These are phyloP conservation scores for Malthinus seriepunctatus DNA, from an alignment of 2,888 invertebrate species.

Conservation along the genomic window DNA sequence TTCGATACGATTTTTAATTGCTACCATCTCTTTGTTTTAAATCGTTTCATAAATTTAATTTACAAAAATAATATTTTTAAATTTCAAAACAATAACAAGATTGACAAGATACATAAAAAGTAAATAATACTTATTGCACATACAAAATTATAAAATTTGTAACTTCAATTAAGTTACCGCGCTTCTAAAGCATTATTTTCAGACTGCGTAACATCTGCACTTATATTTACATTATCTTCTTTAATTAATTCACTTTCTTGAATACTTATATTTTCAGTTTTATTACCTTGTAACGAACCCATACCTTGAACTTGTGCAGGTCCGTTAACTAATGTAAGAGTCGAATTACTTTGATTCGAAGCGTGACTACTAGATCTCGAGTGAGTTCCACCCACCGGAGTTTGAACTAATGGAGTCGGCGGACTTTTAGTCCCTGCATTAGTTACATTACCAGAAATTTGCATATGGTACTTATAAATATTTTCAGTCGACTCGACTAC, in stretches of 20 bases:
- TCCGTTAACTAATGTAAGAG: not conserved
- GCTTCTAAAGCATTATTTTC: not conserved
- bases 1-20: no score
- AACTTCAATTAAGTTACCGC: not conserved
- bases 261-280: constrained; percentile 2
- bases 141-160: no score
- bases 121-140: no score
- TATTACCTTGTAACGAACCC: constrained; percentile 9
- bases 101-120: no score
- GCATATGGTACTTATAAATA: constrained; percentile 83
- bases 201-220: not conserved
- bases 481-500: constrained; percentile 82
- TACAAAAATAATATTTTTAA: no score
- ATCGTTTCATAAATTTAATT: no score
- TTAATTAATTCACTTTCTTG: not conserved
- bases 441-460: constrained; percentile 64
- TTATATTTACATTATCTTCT: constrained; percentile 6
- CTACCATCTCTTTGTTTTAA: no score
- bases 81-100: no score
- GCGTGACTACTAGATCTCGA: constrained; percentile 68
- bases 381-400: constrained; percentile 65
- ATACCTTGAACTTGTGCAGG: constrained; percentile 1
- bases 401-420: constrained; percentile 71
- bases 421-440: constrained; percentile 66
- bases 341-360: constrained; percentile 25